Evolutionary conservation across 2,888 invertebrate species (phyloP).

Genomic region (Lissocephala sabroskyi): DNA sequence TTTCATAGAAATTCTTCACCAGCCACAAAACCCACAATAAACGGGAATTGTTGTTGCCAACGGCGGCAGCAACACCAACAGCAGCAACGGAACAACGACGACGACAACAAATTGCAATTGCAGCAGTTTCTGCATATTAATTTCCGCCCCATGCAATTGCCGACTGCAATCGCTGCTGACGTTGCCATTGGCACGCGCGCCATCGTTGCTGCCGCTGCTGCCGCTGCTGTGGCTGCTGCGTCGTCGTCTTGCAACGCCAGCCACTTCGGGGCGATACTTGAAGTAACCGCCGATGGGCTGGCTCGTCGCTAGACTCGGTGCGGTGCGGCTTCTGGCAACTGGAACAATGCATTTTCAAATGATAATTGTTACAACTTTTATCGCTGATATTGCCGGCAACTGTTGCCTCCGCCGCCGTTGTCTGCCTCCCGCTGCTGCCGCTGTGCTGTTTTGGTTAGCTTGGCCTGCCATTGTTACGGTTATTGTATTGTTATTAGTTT

Average conservation of each 20-base stretch:
- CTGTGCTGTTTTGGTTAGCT: background rate
- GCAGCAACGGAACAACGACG: conserved; percentile 26
- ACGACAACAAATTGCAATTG: conserved; percentile 52
- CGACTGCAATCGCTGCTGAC: conserved; percentile 3
- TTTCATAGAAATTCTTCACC: too few relatives aligned
- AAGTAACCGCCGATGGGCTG: too few relatives aligned
- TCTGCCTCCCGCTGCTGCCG: conserved; percentile 9
- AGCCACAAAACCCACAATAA: too few relatives aligned
- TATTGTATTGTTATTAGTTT: conserved; percentile 58
- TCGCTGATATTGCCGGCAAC: conserved; percentile 54
- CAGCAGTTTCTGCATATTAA: conserved; percentile 60
- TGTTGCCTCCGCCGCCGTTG: conserved; percentile 33
- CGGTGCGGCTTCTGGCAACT: conserved; percentile 46
- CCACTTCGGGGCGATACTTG: background rate
- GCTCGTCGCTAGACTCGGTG: conserved; percentile 25
- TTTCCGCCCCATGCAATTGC: conserved; percentile 19
- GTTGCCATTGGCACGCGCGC: conserved; percentile 2
- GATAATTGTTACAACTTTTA: conserved; percentile 64
- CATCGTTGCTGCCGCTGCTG: conserved; percentile 4
- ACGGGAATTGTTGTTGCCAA: background rate
- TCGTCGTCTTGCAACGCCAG: conserved; percentile 4
- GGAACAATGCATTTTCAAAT: conserved; percentile 64
- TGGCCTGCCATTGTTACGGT: conserved; percentile 11
- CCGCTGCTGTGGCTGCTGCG: conserved; percentile 1
- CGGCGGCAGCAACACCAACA: conserved; percentile 17